Evolutionary conservation across 1,140 invertebrate genomes (phyloP).

Genomic region (Cherax quadricarinatus): DNA sequence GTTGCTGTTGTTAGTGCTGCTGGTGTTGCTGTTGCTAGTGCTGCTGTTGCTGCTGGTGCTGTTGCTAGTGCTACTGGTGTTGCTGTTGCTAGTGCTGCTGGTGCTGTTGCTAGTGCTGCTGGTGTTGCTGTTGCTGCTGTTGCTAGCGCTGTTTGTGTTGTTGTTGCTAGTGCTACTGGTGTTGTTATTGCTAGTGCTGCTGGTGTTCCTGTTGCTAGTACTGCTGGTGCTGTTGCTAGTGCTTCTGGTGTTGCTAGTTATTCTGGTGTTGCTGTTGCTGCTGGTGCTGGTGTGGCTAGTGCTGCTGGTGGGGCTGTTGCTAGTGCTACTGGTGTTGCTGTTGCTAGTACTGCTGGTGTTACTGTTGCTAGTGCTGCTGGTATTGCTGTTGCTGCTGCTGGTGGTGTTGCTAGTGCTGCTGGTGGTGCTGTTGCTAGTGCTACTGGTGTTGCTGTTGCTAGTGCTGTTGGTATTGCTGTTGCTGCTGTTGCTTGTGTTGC

Average conservation of each 20-base stretch:
- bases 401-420: too few relatives aligned
- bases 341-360: background rate
- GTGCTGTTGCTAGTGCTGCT: too few relatives aligned
- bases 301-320: background rate
- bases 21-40: background rate
- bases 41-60: background rate
- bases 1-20: background rate
- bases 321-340: background rate
- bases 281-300: background rate
- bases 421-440: too few relatives aligned
- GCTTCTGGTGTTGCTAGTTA: background rate
- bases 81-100: too few relatives aligned
- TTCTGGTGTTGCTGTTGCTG: background rate
- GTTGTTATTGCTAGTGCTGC: too few relatives aligned
- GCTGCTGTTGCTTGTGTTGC: too few relatives aligned
- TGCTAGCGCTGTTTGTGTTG: background rate
- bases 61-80: background rate
- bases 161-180: background rate
- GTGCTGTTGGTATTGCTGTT: too few relatives aligned
- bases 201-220: too few relatives aligned
- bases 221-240: background rate
- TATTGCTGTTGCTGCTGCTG: background rate
- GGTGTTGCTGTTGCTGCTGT: background rate
- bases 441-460: too few relatives aligned
- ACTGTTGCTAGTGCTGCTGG: background rate